Evolutionary conservation across 2,113 vertebrate genomes (phyloP).

Genomic region (Scomber scombrus): DNA sequence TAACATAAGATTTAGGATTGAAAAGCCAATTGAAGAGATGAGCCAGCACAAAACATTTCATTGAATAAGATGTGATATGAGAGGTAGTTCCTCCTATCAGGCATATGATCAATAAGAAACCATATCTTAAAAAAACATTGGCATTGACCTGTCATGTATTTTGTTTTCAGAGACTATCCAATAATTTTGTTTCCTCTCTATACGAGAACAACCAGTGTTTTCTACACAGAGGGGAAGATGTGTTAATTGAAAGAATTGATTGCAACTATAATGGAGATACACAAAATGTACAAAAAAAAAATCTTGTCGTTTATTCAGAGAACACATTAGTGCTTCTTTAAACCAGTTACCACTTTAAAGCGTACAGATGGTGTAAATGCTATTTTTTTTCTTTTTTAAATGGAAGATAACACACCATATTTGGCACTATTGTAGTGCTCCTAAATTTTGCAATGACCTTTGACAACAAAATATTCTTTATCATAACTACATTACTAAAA

Average conservation of each 20-base stretch:
- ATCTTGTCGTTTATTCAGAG: slow-evolving; percentile 80
- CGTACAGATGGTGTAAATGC: slow-evolving; percentile 73
- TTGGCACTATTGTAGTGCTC: slow-evolving; percentile 75
- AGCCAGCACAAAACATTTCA: slow-evolving; percentile 26
- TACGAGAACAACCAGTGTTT: slow-evolving; percentile 24
- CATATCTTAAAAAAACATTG: slow-evolving; percentile 35
- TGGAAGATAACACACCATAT: slow-evolving; percentile 75
- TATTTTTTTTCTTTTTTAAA: slow-evolving; percentile 56
- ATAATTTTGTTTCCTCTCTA: slow-evolving; percentile 27
- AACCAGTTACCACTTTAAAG: slow-evolving; percentile 75
- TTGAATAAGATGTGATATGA: background rate
- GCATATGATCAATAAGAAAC: slow-evolving; percentile 40
- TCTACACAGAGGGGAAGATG: slow-evolving; percentile 41
- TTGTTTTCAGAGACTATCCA: slow-evolving; percentile 10
- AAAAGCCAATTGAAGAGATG: background rate
- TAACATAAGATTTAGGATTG: slow-evolving; percentile 1
- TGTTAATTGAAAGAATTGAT: slow-evolving; percentile 59
- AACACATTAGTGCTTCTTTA: slow-evolving; percentile 82
- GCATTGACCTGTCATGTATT: slow-evolving; percentile 35
- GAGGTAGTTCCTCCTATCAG: slow-evolving; percentile 7
- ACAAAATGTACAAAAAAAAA: slow-evolving; percentile 74
- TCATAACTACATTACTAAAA: slow-evolving; percentile 84
- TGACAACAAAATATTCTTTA: slow-evolving; percentile 78
- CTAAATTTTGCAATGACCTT: slow-evolving; percentile 60
- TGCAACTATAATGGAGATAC: slow-evolving; percentile 70